Base-by-base conservation (phyloP, 2,113 vertebrate genomes). In the Callaeas wilsoni region DNA sequence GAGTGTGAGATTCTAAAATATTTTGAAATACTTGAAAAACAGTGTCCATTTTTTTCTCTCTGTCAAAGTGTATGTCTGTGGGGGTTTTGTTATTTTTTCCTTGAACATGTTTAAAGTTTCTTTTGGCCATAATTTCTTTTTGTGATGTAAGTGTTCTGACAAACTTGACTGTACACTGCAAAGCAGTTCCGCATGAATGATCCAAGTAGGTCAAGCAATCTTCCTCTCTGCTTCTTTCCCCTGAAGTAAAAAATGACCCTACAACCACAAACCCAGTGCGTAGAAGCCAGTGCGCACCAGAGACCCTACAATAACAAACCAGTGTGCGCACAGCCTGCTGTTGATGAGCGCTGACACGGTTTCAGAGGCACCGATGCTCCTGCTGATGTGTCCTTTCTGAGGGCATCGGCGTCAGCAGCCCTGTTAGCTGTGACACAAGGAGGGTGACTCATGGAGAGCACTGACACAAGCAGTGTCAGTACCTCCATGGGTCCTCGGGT, bases 161-260 rank as follows among this genome's bases (percentile, higher is more conserved):
- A 92, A 84, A 93, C 42, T 33, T 82, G 93, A 90, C 90, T 76
- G 68, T 78, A 6, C 0, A 9, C 71, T 73, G 37, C 88, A 68
- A 56, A 81, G 56, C 76, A 90, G 82, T 95, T 93, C 94, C 94
- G 93, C 86, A 65, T 4, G 56, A 94, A 79, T 75, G 92, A 96
- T 50, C 80, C 65, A 78, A 82, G 85, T 41, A 88, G 79, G 75
- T 84, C 79, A 90, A 78, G 83, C 60, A 90, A 68, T 93, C 79
- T 88, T 69, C 64, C 30, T 84, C 46, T 91, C 85, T 74, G 52
- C 15, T 89, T 92, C 80, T 59, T 92, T 90, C 57, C 71, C 33
- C 56, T 70, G 32, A 68, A 96, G 71, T 89, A 17, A 68, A 70
- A 87, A 68, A 56, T 64, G 83, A 93, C 64, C 83, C 85, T 52